A percentile compares a stretch with the other conserved stretches of the same genome.
Conservation (phyloP, 1,140 invertebrate genomes). For the Frieseomelitta varia region DNA sequence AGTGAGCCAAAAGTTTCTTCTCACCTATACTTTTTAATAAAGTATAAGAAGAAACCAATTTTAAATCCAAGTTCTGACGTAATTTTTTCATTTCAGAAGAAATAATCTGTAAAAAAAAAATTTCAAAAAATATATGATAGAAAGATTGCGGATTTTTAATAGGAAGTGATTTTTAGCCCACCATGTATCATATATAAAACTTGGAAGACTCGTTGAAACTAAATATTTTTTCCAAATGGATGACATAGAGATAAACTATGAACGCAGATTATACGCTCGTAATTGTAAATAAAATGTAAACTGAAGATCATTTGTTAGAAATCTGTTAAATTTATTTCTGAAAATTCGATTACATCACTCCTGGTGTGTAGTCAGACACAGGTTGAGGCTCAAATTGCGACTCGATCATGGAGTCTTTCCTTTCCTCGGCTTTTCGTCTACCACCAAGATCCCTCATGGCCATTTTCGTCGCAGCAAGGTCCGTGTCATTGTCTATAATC, state of each 20-base stretch:
- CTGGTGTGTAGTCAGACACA: not conserved
- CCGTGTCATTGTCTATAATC: constrained; percentile 55
- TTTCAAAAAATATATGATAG: too few relatives aligned
- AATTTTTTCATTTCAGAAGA: too few relatives aligned
- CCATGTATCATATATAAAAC: too few relatives aligned
- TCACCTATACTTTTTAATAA: too few relatives aligned
- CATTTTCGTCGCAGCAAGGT: constrained; percentile 29
- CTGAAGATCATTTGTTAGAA: not conserved
- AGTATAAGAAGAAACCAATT: too few relatives aligned
- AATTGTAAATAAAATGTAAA: not conserved
- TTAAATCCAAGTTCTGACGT: too few relatives aligned
- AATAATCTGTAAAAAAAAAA: too few relatives aligned
- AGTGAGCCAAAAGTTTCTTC: too few relatives aligned
- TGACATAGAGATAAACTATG: not conserved
- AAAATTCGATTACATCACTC: not conserved
- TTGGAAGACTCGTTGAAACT: not conserved
- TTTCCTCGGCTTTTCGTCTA: constrained; percentile 26
- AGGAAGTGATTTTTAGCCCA: too few relatives aligned
- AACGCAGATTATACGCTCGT: not conserved
- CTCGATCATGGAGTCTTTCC: constrained; percentile 1
- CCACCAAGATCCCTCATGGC: constrained; percentile 40
- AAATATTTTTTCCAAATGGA: not conserved
- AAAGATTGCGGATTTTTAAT: too few relatives aligned
- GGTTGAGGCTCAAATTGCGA: constrained; percentile 9
- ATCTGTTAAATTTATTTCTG: not conserved